A percentile compares a stretch with the other conserved stretches of the same genome.
These are phyloP conservation scores for Fringilla coelebs DNA, from an alignment of 2,797 vertebrate genomes.

Conservation along the genomic window DNA sequence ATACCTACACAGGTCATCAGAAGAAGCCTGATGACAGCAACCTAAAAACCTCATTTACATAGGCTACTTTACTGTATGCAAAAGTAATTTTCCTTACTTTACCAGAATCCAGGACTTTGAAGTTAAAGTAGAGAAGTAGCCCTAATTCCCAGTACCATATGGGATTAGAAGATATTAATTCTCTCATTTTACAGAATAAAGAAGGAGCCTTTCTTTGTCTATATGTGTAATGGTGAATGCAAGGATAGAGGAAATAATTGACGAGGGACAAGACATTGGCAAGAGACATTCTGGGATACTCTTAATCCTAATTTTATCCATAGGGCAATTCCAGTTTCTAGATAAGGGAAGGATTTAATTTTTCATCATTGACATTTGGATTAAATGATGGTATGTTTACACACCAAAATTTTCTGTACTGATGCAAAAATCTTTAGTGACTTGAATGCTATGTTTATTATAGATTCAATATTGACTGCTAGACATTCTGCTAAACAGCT, in stretches of 20 bases:
- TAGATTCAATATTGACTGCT: background rate
- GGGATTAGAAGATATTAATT: background rate
- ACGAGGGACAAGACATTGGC: too few relatives aligned
- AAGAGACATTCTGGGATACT: background rate
- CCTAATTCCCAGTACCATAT: background rate
- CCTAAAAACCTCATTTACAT: background rate
- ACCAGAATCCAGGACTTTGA: background rate
- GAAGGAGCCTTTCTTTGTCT: background rate
- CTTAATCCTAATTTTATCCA: background rate
- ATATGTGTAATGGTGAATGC: background rate
- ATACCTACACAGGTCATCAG: background rate
- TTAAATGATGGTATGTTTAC: background rate
- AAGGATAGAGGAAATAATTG: background rate
- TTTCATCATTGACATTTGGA: background rate
- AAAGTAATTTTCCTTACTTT: background rate
- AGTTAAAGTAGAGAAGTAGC: background rate
- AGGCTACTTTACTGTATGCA: background rate
- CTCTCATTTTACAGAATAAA: background rate
- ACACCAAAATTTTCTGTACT: background rate
- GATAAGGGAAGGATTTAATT: background rate
- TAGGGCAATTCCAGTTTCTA: background rate
- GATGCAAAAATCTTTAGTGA: background rate
- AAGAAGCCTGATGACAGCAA: background rate
- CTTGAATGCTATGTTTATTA: background rate
- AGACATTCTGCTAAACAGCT: background rate